Base-by-base conservation (phyloP, 2,113 vertebrate species). In the Arvicanthis niloticus region DNA sequence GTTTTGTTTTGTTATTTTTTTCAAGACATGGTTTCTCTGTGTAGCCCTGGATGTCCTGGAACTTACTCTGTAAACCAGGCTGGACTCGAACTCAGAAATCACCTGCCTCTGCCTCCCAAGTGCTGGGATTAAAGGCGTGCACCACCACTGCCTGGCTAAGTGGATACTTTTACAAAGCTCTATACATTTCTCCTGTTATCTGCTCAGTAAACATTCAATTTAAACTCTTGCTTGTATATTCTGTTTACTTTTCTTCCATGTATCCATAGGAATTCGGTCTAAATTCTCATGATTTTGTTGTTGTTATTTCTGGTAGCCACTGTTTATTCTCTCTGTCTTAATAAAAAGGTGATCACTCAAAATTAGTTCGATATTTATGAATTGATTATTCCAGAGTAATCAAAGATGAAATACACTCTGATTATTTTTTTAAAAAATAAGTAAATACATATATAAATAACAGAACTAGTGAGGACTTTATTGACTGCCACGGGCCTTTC, bases 281-380 rank as follows among this genome's bases (percentile, higher is more conserved):
- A 34, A 56, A 17, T 12, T 81, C 34, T 58, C 8, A 37, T 56
- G 51, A 56, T n/a, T 81, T 40, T 73, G n/a, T 8, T 72, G 11
- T 15, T 15, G 12, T 13, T 15, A 34, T 31, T 15, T 68, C 19
- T 73, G 70, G 7, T 75, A 10, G 15, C 70, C 22, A 40, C 40
- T 21, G 1, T 40, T 75, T 75, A 9, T 73, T 15, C 11, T 9
- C 68, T 95, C 77, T 19, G 21, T 91, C 37, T 91, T 85, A 21
- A 95, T 5, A 88, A 16, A 78, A 26, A 70, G 9, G 7, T 96
- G 91, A 26, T 88, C 77, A 97, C 82, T 94, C 0, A 68, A 37
- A 91, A 95, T 19, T 93, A 94, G 93, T 96, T 26, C 2, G 51
- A 34, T 93, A 7, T 91, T n/a, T 96, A 8, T 22, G 2, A 60